These are phyloP conservation scores for Tetragnatha versicolor DNA, from an alignment of 1,140 invertebrate genomes.

Conservation along the genomic window DNA sequence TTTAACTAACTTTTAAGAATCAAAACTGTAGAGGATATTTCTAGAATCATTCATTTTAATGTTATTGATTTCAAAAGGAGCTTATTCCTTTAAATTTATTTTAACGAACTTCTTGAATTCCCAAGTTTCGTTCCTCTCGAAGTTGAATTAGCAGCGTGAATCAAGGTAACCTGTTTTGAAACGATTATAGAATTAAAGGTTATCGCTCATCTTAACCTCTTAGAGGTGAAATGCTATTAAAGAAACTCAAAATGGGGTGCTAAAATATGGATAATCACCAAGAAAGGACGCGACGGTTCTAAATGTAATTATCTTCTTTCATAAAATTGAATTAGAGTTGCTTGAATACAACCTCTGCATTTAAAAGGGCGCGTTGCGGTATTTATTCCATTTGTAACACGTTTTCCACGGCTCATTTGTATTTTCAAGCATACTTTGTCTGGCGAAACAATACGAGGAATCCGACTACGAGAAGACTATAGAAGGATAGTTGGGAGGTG, in stretches of 20 bases:
- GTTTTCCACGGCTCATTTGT: slow-evolving; percentile 33
- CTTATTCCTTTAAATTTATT: too few species aligned
- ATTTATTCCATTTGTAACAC: slow-evolving; percentile 1
- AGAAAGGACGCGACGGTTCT: slow-evolving; percentile 15
- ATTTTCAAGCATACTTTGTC: slow-evolving; percentile 30
- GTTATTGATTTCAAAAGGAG: too few species aligned
- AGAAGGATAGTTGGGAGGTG: too few species aligned
- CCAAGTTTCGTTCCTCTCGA: too few species aligned
- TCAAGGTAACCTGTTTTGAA: slow-evolving; percentile 31
- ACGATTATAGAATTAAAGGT: slow-evolving; percentile 42
- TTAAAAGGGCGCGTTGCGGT: neutral
- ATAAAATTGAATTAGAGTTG: slow-evolving; percentile 40
- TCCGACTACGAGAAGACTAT: too few species aligned
- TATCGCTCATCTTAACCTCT: slow-evolving; percentile 18
- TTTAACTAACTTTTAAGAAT: too few species aligned
- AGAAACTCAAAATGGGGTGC: neutral
- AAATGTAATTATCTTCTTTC: slow-evolving; percentile 50
- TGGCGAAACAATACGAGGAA: too few species aligned
- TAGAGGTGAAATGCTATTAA: slow-evolving; percentile 21
- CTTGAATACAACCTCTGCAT: neutral
- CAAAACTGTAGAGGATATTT: too few species aligned
- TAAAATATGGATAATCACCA: slow-evolving; percentile 48
- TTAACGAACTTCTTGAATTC: too few species aligned
- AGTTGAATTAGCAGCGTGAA: neutral
- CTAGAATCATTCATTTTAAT: too few species aligned